Base-by-base conservation (phyloP, 2,797 vertebrate species). In the Parauchenoglanis ngamensis region DNA sequence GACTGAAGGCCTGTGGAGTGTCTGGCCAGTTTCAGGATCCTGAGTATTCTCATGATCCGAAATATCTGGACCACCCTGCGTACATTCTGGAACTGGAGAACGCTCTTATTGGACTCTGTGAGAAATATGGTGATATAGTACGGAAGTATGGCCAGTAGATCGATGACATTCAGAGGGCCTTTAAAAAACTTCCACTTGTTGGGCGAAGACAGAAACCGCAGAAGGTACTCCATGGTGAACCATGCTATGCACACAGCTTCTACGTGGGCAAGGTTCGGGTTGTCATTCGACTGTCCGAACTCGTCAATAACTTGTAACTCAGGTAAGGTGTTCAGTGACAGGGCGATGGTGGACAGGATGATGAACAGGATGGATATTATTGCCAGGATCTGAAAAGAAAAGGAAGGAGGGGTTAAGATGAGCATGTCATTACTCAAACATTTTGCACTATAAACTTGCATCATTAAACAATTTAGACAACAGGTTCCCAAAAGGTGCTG, bases 101-200 rank as follows among this genome's bases (percentile, higher is more conserved):
- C 98, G 7, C 95, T 99, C 94, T 98, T 99, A 93, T 99, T 99
- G 86, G 98, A 99, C 90, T 99, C 98, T 0, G 98, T 99, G 85
- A 99, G 97, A 92, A 98, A 99, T 92, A 99, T 97, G 80, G 98
- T 99, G 92, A 99, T 96, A 7, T 98, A 99, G 90, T 99, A 99
- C 0, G 98, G 98, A 92, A 99, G 92, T 90, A 99, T 99, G 89
- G 98, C 98, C 95, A 99, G 90, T 84, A 99, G 92, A 92, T 99
- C 98, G 87, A 99, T 99, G 91, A 99, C 97, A 84, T 99, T 99
- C 79, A 99, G 94, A 0, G 98, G 98, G 10, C 98, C 98, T 95
- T 99, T 99, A 93, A 99, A 97, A 94, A 99, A 99, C 90, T 98
- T 95, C 98, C 98, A 99, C 92, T 99, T 99, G 90, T 97, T 97